Conservation (phyloP, 1,140 invertebrate genomes). For the Drosophila nikananu region DNA sequence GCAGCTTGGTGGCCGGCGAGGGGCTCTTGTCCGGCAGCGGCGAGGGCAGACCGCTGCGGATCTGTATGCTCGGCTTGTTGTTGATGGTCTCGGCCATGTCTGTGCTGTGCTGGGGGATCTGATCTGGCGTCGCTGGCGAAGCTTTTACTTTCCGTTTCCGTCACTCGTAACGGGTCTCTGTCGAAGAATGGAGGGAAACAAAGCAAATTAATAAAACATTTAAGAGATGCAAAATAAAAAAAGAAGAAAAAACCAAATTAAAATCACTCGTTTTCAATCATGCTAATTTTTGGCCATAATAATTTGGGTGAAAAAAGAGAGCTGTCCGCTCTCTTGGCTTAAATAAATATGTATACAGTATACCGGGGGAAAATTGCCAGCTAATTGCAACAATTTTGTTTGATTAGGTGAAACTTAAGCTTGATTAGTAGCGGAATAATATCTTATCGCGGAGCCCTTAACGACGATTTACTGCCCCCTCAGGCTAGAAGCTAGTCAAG, state of each 20-base stretch:
- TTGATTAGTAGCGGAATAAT: conserved; percentile 34
- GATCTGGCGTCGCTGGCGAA: conserved; percentile 27
- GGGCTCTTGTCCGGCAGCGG: conserved; percentile 76
- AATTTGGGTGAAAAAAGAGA: conserved; percentile 19
- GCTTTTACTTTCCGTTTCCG: conserved; percentile 80
- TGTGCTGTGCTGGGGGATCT: conserved; percentile 28
- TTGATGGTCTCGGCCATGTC: conserved; percentile 75
- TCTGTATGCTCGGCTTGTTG: conserved; percentile 79
- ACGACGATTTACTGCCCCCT: conserved; percentile 4
- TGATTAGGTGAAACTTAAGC: conserved; percentile 31
- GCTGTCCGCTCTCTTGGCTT: conserved; percentile 1
- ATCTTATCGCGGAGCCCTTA: conserved; percentile 28
- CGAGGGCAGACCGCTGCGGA: conserved; percentile 65
- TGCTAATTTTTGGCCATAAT: conserved; percentile 34
- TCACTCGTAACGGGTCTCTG: conserved; percentile 64
- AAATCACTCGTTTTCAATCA: conserved; percentile 41
- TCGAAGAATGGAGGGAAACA: conserved; percentile 34
- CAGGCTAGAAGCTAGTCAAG: neutral
- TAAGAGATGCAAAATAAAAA: conserved; percentile 33
- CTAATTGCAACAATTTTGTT: conserved; percentile 46
- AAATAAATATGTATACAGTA: conserved; percentile 11
- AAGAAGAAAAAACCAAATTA: conserved; percentile 7
- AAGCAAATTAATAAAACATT: conserved; percentile 44
- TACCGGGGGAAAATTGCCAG: neutral
- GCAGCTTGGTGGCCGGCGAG: conserved; percentile 77